Percentiles rank a stretch among this genome's conserved stretches.
These are phyloP conservation scores for Stichodactyla mertensii DNA, from an alignment of 64 coral and sea anemone genomes.

Conservation along the genomic window DNA sequence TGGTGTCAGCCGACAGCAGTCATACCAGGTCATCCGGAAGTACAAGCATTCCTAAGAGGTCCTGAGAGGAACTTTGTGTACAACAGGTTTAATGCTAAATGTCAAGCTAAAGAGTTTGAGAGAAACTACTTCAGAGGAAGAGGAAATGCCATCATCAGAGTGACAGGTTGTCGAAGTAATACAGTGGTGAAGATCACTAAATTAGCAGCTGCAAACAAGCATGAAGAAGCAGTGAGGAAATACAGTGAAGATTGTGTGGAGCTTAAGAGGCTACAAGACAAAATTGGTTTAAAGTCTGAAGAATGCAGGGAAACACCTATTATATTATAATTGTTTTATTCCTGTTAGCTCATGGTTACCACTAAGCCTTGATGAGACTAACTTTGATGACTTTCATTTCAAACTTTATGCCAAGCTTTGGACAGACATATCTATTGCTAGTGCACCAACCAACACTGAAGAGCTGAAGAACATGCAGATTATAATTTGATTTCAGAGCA, in stretches of 20 bases:
- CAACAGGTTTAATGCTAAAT: background rate
- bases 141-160: background rate
- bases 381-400: no score
- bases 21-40: conserved; percentile 2
- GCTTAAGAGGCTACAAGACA: background rate
- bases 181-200: conserved; percentile 1
- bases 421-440: no score
- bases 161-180: background rate
- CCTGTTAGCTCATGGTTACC: no score
- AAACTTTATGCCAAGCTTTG: no score
- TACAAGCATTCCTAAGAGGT: conserved; percentile 33
- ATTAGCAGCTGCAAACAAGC: background rate
- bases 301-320: background rate
- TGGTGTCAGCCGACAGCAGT: conserved; percentile 24
- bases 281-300: background rate
- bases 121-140: background rate
- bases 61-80: conserved; percentile 1
- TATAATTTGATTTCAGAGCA: no score
- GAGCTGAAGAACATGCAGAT: no score
- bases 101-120: background rate
- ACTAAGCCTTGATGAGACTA: no score
- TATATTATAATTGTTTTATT: background rate
- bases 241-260: background rate
- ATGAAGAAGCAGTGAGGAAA: background rate
- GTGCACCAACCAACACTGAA: no score